A percentile compares a stretch with the other conserved stretches of the same genome.
These are phyloP conservation scores for Rostratula benghalensis DNA, from an alignment of 2,113 vertebrate species.

Conservation along the genomic window DNA sequence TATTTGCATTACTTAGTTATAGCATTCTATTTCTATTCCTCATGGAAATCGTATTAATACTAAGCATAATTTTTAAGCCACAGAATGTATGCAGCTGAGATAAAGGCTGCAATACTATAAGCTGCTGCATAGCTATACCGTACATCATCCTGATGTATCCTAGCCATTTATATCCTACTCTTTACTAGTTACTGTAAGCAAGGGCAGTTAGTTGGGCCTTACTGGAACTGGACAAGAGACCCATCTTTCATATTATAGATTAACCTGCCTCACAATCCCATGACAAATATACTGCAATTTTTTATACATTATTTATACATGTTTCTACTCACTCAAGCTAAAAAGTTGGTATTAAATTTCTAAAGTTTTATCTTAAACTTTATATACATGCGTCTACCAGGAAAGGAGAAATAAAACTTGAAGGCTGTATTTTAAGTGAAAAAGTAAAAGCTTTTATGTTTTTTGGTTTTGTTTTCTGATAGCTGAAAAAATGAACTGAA, in stretches of 20 bases:
- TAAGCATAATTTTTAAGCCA: slow-evolving; percentile 25
- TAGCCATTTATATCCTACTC: not conserved
- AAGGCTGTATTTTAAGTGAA: not conserved
- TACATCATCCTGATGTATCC: slow-evolving; percentile 26
- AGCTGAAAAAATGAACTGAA: not conserved
- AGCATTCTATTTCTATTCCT: not conserved
- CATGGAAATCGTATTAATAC: not conserved
- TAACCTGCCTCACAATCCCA: not conserved
- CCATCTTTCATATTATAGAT: slow-evolving; percentile 39
- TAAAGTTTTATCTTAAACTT: not conserved
- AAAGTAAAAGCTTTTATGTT: not conserved
- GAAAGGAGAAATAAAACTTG: not conserved
- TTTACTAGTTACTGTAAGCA: slow-evolving; percentile 31
- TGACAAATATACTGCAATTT: not conserved
- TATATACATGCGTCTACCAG: not conserved
- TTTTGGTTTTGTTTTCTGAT: not conserved
- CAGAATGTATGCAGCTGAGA: not conserved
- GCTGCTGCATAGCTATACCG: not conserved
- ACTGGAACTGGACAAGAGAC: slow-evolving; percentile 33
- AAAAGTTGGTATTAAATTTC: not conserved
- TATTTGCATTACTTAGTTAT: slow-evolving; percentile 22
- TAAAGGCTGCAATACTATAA: not conserved
- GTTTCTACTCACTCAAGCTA: not conserved
- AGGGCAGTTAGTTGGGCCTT: slow-evolving; percentile 1
- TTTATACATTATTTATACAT: slow-evolving; percentile 13